Conservation (phyloP, 2,113 vertebrate genomes). For the Arenaria interpres region DNA sequence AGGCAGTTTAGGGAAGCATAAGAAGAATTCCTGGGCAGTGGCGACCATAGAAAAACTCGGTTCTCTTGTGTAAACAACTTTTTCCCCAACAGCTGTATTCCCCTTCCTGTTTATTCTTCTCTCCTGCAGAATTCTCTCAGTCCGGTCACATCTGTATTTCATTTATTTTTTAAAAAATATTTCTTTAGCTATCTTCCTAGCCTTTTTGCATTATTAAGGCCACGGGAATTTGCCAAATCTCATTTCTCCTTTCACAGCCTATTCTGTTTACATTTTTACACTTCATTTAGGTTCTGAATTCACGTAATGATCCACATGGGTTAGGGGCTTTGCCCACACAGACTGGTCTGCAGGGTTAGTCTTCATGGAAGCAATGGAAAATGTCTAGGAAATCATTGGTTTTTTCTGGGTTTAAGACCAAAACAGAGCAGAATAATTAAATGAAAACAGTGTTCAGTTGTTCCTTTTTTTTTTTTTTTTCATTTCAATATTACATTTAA, state of each 20-base stretch:
- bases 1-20: constrained; percentile 41
- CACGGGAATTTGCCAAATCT: constrained; percentile 40
- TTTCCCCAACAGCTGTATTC: constrained; percentile 67
- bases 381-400: not conserved
- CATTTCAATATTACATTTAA: not conserved
- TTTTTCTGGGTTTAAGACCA: not conserved
- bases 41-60: not conserved
- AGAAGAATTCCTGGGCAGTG: constrained; percentile 51
- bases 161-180: constrained; percentile 49
- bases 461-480: not conserved
- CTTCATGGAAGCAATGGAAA: not conserved
- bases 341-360: not conserved
- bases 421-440: not conserved
- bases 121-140: constrained; percentile 39
- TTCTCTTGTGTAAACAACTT: constrained; percentile 62
- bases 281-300: constrained; percentile 41
- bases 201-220: constrained; percentile 33
- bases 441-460: not conserved
- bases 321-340: not conserved
- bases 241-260: constrained; percentile 25
- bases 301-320: not conserved
- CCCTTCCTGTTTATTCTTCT: constrained; percentile 67
- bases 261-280: constrained; percentile 43
- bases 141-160: constrained; percentile 48
- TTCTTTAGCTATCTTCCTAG: constrained; percentile 25